phyloP scores from a whole-genome alignment of 1,140 invertebrate genomes.

The Drosophila kurseongensis region DNA sequence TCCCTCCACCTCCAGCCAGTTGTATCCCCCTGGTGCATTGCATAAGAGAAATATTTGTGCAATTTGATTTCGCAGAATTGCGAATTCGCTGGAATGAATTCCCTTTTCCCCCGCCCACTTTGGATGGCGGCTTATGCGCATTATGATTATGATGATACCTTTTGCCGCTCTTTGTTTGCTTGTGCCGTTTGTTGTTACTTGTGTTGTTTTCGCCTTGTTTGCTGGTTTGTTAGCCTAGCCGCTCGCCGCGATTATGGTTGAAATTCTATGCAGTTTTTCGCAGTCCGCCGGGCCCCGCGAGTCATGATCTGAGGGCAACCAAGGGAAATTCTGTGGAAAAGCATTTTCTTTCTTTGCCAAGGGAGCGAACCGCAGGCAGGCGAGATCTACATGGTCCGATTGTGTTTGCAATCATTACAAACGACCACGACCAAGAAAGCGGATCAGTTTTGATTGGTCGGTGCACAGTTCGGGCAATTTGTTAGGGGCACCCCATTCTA shows the following conservation, averaged over 20 bases:
- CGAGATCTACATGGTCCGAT: slow-evolving; percentile 81
- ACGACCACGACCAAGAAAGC: slow-evolving; percentile 68
- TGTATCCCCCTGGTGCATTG: slow-evolving; percentile 57
- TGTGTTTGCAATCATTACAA: slow-evolving; percentile 83
- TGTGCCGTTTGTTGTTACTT: slow-evolving; percentile 48
- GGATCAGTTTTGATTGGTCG: slow-evolving; percentile 56
- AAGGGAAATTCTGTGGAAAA: slow-evolving; percentile 76
- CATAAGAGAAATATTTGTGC: slow-evolving; percentile 83
- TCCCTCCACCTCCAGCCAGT: slow-evolving; percentile 2
- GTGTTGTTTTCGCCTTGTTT: slow-evolving; percentile 81
- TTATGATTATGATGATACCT: slow-evolving; percentile 82
- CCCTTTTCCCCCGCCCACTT: slow-evolving; percentile 24
- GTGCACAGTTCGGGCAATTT: slow-evolving; percentile 52
- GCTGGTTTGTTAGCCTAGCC: slow-evolving; percentile 80
- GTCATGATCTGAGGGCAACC: slow-evolving; percentile 76
- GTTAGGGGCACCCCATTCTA: slow-evolving; percentile 41
- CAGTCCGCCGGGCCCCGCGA: slow-evolving; percentile 36
- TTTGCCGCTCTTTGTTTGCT: slow-evolving; percentile 52
- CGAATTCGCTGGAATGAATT: slow-evolving; percentile 83
- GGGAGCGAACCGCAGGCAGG: slow-evolving; percentile 10
- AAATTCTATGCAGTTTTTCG: slow-evolving; percentile 74
- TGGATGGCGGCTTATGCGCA: slow-evolving; percentile 73
- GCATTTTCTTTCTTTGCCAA: slow-evolving; percentile 48
- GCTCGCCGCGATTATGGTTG: slow-evolving; percentile 76
- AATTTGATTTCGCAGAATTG: slow-evolving; percentile 84